A percentile compares a stretch with the other conserved stretches of the same genome.
Evolutionary conservation across 1,140 invertebrate genomes (phyloP).

Genomic region (Delia radicum): DNA sequence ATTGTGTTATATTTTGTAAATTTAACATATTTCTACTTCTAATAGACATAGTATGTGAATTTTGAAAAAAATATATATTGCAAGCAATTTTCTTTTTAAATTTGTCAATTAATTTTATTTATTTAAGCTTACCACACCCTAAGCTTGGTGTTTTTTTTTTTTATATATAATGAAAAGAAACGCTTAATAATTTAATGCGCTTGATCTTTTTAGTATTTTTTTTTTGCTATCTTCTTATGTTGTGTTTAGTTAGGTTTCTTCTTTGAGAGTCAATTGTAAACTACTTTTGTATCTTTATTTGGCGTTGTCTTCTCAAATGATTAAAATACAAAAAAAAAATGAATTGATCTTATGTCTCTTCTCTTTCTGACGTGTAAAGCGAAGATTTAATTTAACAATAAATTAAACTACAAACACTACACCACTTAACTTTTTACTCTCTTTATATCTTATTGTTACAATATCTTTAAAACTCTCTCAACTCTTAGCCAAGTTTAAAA

Average conservation of each 20-base stretch:
- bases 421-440: not conserved
- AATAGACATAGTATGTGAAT: not conserved
- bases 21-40: not conserved
- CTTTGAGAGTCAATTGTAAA: constrained; percentile 6
- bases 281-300: not conserved
- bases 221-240: not conserved
- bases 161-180: not conserved
- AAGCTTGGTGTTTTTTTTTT: not conserved
- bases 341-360: not conserved
- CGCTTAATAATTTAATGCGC: constrained; percentile 13
- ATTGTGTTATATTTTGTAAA: not conserved
- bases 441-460: not conserved
- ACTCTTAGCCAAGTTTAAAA: constrained; percentile 7
- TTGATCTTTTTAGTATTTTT: not conserved
- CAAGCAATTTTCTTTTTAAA: not conserved
- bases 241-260: too few relatives aligned
- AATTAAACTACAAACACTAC: constrained; percentile 5
- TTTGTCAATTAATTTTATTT: not conserved
- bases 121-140: constrained; percentile 10
- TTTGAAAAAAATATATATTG: too few relatives aligned
- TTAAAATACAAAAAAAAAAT: not conserved
- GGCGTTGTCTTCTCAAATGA: not conserved
- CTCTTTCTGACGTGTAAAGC: not conserved
- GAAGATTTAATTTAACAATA: not conserved
- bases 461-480: not conserved